Evolutionary conservation across 30 jellyfish, hydroid and myxozoan genomes (phyloP), one percentile per base, ranked within the genome.

Genomic region (Chrysaora quinquecirrha): DNA sequence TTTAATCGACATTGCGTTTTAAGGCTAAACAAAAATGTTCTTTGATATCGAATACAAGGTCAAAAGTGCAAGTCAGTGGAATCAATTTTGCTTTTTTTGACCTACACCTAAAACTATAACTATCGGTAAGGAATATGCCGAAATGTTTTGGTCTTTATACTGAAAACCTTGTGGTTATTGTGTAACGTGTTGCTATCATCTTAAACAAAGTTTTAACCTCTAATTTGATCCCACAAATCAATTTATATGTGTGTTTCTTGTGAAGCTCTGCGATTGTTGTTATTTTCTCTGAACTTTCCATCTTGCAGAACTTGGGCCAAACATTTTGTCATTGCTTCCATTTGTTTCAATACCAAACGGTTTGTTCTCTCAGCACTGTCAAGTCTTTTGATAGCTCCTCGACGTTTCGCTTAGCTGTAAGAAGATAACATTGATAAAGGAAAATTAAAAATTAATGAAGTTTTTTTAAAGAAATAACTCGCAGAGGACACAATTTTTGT

Each of bases 261-360:
- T 1, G 90, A 64, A 19, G 3, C 69, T 33, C 31, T 47, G 7
- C 64, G 33, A 34, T 49, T 67, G 71, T 80, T 67, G 34, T 47
- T 68, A 25, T 0, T 21, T 2, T 19, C 33, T 32, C 29, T 80
- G 1, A 33, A 1, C 29, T 30, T 48, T 1, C 61, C 84, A 21
- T 80, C 90, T 56, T 71, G 24, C 58, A 80, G 47, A 31, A 80
- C 77, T 58, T 80, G 70, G 21, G 90, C 84, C 48, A 80, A 60
- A 54, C 90, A 80, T 34, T 80, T 80, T 19, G 90, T 80, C 77
- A 67, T 49, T 18, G 90, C 90, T 30, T 80, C 90, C 77, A 80
- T 34, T 69, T 80, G 90, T 43, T 49, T 32, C 90, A 80, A 47
- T 27, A 80, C 63, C 78, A 80, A 69, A 43, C 67, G 90, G 12